phyloP scores from a whole-genome alignment of 2,797 vertebrate species.

The Lateolabrax maculatus region DNA sequence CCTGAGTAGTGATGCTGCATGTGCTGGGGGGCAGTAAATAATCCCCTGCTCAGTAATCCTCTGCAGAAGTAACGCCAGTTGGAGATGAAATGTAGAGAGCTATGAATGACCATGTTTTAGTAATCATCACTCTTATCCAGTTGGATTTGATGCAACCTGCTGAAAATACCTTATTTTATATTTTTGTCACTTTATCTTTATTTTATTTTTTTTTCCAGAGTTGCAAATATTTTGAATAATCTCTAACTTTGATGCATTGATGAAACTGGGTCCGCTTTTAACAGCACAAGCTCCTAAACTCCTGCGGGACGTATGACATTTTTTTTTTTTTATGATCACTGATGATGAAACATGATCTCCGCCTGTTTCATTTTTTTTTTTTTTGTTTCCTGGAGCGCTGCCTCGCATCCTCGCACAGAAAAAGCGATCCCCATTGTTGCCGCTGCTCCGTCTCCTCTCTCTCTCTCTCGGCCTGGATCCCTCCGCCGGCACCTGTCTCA shows the following conservation, averaged over 20 bases:
- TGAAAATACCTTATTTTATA: neutral
- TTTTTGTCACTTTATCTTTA: neutral
- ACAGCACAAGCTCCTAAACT: no score
- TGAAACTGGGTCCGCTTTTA: no score
- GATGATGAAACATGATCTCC: neutral
- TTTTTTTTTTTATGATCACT: neutral
- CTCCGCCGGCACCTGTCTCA: constrained; percentile 77
- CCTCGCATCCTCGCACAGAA: neutral
- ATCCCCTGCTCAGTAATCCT: constrained; percentile 59
- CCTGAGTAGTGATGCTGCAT: constrained; percentile 30
- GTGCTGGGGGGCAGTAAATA: constrained; percentile 33
- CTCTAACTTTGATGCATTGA: no score
- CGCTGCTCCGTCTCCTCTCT: no score
- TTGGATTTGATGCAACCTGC: neutral
- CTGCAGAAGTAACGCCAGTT: constrained; percentile 24
- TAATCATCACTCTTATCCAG: neutral
- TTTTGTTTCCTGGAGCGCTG: neutral
- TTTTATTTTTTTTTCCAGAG: neutral
- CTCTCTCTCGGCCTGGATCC: no score
- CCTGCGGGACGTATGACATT: neutral
- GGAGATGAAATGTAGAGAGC: constrained; percentile 9
- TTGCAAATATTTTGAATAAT: neutral
- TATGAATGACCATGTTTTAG: neutral
- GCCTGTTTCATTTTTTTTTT: neutral
- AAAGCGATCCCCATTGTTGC: constrained; percentile 24